These are phyloP conservation scores for Homalodisca vitripennis DNA, from an alignment of 1,140 invertebrate genomes.

Conservation along the genomic window DNA sequence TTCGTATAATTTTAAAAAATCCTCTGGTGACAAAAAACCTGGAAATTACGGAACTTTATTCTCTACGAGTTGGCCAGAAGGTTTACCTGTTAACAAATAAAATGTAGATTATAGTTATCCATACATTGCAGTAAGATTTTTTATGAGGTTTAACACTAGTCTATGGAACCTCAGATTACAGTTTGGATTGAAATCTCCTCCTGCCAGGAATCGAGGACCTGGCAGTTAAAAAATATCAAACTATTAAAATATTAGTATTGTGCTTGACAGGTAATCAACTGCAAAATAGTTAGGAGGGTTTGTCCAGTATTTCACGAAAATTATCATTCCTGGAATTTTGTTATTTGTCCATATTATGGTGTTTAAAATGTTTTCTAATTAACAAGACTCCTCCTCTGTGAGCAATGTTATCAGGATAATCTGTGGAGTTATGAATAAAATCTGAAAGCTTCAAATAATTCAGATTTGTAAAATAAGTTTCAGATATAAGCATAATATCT, in stretches of 20 bases:
- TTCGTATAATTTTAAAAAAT: too few species aligned
- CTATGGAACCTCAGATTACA: too few species aligned
- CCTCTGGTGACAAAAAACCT: too few species aligned
- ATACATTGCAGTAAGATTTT: too few species aligned
- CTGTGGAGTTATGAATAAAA: neutral
- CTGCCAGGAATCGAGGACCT: neutral
- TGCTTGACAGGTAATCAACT: neutral
- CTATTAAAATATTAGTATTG: neutral
- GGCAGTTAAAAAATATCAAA: neutral
- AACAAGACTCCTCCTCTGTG: neutral
- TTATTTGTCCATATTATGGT: neutral
- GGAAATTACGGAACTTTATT: too few species aligned
- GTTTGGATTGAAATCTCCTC: neutral
- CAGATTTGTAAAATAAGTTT: neutral
- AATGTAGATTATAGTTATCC: too few species aligned
- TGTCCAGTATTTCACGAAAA: neutral
- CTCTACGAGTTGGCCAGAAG: too few species aligned
- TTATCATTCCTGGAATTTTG: neutral
- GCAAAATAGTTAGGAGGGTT: neutral
- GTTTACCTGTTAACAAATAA: too few species aligned
- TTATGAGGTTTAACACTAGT: too few species aligned
- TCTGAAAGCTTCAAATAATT: neutral
- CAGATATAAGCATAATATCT: neutral
- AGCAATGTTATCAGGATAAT: neutral
- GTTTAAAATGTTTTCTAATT: neutral